Evolutionary conservation across 2,888 invertebrate genomes (phyloP).

Genomic region (Trichopoda pennipes): DNA sequence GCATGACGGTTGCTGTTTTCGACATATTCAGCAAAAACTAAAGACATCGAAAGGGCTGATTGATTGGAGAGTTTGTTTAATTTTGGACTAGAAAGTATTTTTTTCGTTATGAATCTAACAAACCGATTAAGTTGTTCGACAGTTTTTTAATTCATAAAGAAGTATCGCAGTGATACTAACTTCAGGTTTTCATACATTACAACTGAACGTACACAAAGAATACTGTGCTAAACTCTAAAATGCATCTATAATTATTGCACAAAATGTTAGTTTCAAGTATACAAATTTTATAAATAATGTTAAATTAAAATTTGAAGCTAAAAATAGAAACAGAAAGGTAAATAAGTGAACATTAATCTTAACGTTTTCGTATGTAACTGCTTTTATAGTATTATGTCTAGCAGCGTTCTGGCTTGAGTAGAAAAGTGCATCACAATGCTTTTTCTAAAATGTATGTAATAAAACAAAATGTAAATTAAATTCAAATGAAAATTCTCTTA

Average conservation of each 20-base stretch:
- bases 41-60: no score
- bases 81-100: no score
- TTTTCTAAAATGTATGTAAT: slow-evolving; percentile 44
- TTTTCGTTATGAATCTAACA: no score
- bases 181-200: no score
- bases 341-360: slow-evolving; percentile 56
- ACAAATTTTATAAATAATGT: slow-evolving; percentile 25
- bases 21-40: no score
- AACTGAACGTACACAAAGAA: no score
- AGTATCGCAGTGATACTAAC: no score
- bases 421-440: slow-evolving; percentile 16
- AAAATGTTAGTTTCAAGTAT: neutral
- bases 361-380: neutral
- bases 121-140: no score
- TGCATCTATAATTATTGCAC: neutral
- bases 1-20: no score
- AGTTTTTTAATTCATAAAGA: no score
- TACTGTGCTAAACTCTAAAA: no score
- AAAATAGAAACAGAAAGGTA: slow-evolving; percentile 30
- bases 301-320: slow-evolving; percentile 30
- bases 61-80: no score
- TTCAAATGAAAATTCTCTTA: slow-evolving; percentile 54
- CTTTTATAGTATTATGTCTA: neutral
- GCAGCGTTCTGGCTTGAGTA: slow-evolving; percentile 1
- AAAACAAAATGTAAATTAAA: slow-evolving; percentile 55